phyloP scores from a whole-genome alignment of 1,140 invertebrate species.

The Danaus melanippus region DNA sequence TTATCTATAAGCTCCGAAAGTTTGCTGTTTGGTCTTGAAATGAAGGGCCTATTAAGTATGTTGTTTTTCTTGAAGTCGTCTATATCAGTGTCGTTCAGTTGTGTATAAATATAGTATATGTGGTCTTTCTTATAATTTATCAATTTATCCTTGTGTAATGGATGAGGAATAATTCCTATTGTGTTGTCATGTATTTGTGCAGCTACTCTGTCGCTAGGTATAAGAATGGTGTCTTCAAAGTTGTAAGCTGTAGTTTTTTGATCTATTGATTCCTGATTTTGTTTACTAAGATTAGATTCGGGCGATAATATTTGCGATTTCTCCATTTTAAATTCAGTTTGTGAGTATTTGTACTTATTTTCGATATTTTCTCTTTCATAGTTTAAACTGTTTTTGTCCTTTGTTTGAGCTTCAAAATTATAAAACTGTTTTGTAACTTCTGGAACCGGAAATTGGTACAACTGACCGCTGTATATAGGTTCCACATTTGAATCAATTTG shows the following conservation, averaged over 20 bases:
- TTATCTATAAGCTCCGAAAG: too few species aligned
- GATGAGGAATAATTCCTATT: conserved; percentile 49
- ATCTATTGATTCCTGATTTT: background rate
- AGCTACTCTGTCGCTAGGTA: conserved; percentile 43
- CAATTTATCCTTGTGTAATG: conserved; percentile 46
- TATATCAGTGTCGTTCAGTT: conserved; percentile 27
- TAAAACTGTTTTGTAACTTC: conserved; percentile 54
- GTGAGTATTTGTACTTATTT: conserved; percentile 16
- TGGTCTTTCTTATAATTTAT: conserved; percentile 59
- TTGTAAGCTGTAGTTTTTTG: conserved; percentile 15
- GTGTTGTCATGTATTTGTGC: conserved; percentile 57
- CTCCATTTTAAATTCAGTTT: conserved; percentile 39
- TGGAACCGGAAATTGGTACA: conserved; percentile 55
- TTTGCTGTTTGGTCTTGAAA: too few species aligned
- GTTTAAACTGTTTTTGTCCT: conserved; percentile 16
- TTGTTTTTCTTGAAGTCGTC: conserved; percentile 10
- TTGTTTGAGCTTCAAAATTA: conserved; percentile 30
- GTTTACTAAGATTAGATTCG: conserved; percentile 1
- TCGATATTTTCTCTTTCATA: conserved; percentile 1
- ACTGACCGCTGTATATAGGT: conserved; percentile 55
- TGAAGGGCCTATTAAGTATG: conserved; percentile 1
- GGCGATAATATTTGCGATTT: conserved; percentile 23
- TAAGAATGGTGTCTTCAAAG: conserved; percentile 30
- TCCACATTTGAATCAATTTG: conserved; percentile 25
- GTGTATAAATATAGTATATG: conserved; percentile 51